Evolutionary conservation across 2,888 invertebrate species (phyloP).

Genomic region (Atrina japonica): DNA sequence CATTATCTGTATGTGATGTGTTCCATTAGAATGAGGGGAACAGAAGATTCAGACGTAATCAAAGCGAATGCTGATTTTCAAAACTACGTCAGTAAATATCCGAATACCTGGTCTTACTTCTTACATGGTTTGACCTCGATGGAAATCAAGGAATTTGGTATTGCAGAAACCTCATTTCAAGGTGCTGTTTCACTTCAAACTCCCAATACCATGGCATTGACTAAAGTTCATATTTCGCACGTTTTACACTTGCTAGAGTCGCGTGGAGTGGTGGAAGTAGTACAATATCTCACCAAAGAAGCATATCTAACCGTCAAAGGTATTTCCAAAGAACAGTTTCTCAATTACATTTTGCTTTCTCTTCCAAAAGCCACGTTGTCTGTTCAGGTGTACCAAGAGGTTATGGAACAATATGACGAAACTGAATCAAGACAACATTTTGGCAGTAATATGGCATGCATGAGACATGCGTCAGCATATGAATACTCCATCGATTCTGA

Average conservation of each 20-base stretch:
- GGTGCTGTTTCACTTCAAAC: background rate
- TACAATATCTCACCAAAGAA: too few relatives aligned
- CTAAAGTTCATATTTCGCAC: background rate
- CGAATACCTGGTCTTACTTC: conserved; percentile 3
- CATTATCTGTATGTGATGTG: background rate
- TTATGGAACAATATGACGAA: background rate
- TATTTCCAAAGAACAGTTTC: background rate
- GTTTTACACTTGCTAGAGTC: background rate
- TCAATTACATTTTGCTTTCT: background rate
- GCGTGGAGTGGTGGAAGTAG: too few relatives aligned
- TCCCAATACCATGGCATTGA: background rate
- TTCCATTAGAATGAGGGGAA: background rate
- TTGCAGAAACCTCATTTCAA: background rate
- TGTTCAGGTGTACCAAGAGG: conserved; percentile 1
- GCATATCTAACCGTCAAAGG: background rate
- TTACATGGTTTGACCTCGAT: background rate
- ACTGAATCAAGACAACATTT: background rate
- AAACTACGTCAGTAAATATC: too few relatives aligned
- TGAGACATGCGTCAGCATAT: conserved; percentile 9
- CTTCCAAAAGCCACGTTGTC: background rate
- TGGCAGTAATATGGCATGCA: conserved; percentile 15
- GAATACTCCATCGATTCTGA: conserved; percentile 4
- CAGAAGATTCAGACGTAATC: background rate
- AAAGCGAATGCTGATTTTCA: too few relatives aligned
- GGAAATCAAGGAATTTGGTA: background rate